phyloP scores from a whole-genome alignment of 2,113 vertebrate species.

The Dipodomys merriami region DNA sequence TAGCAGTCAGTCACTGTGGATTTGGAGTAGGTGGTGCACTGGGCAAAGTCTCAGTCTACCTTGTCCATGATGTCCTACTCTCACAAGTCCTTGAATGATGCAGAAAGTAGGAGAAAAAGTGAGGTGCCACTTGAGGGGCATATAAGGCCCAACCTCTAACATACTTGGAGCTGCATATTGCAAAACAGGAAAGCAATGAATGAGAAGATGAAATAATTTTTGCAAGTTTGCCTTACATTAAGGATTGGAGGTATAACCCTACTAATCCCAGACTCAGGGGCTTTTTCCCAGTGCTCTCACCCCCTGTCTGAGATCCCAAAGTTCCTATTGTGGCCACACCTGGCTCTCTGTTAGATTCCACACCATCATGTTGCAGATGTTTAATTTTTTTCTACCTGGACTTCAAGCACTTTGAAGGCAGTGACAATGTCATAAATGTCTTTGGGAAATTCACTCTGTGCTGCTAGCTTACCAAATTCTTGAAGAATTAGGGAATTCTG shows the following conservation, averaged over 20 bases:
- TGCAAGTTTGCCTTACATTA: no score
- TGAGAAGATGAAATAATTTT: neutral
- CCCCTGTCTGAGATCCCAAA: neutral
- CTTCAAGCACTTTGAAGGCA: neutral
- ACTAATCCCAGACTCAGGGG: rapidly evolving
- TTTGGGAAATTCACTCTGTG: neutral
- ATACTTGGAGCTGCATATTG: no score
- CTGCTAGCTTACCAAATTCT: neutral
- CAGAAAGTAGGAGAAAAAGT: no score
- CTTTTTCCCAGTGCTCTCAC: rapidly evolving
- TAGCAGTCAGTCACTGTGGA: no score
- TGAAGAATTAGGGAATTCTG: no score
- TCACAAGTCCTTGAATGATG: neutral
- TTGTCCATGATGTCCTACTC: neutral
- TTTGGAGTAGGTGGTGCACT: no score
- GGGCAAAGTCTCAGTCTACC: no score
- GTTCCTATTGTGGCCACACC: no score
- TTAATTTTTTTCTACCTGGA: neutral
- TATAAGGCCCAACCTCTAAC: no score
- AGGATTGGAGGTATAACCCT: neutral
- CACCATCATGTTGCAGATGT: neutral
- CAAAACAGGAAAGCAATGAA: neutral
- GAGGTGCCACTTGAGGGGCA: no score
- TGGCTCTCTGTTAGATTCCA: no score
- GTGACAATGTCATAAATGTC: neutral